These are phyloP conservation scores for Catostomus latipinnis DNA, from an alignment of 2,797 vertebrate species.

Conservation along the genomic window DNA sequence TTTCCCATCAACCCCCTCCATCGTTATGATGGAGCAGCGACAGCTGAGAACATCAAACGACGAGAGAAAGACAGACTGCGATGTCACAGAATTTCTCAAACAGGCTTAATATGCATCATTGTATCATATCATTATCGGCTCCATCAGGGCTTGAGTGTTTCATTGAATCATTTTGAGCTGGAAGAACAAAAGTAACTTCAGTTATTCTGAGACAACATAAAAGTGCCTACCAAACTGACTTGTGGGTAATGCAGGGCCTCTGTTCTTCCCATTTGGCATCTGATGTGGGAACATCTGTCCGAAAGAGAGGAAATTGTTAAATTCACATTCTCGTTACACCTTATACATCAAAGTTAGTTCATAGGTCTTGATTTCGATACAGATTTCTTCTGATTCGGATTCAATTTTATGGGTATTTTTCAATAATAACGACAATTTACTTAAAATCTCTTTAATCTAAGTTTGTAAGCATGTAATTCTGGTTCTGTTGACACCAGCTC, in stretches of 20 bases:
- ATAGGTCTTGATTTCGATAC: too few species aligned
- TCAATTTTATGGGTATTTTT: too few species aligned
- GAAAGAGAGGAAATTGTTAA: background rate
- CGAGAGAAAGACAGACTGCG: conserved; percentile 3
- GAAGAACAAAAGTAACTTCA: background rate
- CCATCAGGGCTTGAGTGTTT: too few species aligned
- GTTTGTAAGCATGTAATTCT: too few species aligned
- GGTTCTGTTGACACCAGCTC: too few species aligned
- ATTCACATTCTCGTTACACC: background rate
- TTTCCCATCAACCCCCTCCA: conserved; percentile 62
- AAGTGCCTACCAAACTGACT: conserved; percentile 90
- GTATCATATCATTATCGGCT: too few species aligned
- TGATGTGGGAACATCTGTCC: conserved; percentile 95
- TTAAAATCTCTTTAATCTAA: too few species aligned
- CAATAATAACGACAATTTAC: too few species aligned
- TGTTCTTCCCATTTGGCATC: conserved; percentile 91
- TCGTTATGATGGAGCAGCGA: conserved; percentile 69
- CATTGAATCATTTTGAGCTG: too few species aligned
- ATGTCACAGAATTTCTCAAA: background rate
- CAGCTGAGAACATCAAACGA: conserved; percentile 71
- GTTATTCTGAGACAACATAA: conserved; percentile 68
- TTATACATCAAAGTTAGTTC: background rate
- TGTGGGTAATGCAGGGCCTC: conserved; percentile 86
- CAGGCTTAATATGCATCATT: background rate
- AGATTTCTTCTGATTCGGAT: too few species aligned